Conservation (phyloP, 64 coral and sea anemone genomes). For the Acropora tenuis region DNA sequence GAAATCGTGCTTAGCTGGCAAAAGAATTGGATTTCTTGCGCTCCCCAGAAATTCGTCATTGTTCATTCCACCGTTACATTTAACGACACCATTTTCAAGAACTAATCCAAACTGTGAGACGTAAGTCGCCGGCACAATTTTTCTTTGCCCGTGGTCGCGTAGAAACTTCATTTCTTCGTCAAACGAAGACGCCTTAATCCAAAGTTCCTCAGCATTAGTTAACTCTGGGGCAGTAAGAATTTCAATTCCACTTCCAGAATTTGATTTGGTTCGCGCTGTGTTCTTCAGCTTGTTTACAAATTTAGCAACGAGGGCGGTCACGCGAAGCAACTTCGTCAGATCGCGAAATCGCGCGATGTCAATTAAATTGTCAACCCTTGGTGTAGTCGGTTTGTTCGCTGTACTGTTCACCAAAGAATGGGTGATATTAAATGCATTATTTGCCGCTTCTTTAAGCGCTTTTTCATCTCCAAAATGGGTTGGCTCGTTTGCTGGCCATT, state of each 20-base stretch:
- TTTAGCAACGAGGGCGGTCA: constrained; percentile 13
- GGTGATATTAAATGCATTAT: not conserved
- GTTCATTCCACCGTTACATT: constrained; percentile 32
- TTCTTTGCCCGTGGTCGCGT: not conserved
- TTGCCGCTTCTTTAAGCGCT: not conserved
- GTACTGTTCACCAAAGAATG: not conserved
- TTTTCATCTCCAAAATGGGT: not conserved
- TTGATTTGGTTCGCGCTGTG: not conserved
- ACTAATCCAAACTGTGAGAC: constrained; percentile 27
- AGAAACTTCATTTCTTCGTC: constrained; percentile 20
- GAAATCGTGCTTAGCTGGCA: constrained; percentile 28
- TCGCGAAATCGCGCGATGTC: constrained; percentile 16
- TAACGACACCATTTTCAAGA: not conserved
- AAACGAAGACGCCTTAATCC: constrained; percentile 38
- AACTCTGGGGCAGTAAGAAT: not conserved
- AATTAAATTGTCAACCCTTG: constrained; percentile 12
- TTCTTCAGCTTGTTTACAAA: constrained; percentile 45
- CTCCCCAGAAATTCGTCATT: constrained; percentile 8
- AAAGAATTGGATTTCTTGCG: constrained; percentile 53
- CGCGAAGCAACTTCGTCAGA: constrained; percentile 12
- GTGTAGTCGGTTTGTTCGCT: too few relatives aligned
- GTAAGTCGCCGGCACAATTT: not conserved
- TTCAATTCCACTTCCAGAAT: not conserved
- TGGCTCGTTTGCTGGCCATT: not conserved
- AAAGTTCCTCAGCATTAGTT: constrained; percentile 21